Conservation (phyloP, 2,113 vertebrate genomes). For the Emydura subglobosa region DNA sequence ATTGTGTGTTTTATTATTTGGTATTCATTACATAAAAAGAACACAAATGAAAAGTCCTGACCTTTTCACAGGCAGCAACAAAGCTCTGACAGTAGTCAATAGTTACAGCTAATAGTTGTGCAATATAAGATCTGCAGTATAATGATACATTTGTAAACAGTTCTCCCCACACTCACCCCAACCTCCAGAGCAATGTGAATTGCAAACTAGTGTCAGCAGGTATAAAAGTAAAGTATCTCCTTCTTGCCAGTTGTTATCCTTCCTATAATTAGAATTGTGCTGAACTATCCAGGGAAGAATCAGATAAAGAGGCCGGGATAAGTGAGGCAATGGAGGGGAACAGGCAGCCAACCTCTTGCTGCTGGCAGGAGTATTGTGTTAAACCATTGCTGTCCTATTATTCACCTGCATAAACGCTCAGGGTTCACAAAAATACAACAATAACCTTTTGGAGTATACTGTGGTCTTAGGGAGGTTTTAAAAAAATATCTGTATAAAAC, state of each 20-base stretch:
- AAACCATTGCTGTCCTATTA: not conserved
- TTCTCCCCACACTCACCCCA: not conserved
- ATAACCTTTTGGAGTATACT: not conserved
- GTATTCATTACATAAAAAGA: slow-evolving; percentile 64
- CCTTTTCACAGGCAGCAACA: slow-evolving; percentile 58
- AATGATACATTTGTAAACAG: slow-evolving; percentile 68
- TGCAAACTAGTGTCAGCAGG: slow-evolving; percentile 28
- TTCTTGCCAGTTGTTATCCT: slow-evolving; percentile 27
- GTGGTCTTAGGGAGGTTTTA: not conserved
- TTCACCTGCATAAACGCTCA: not conserved
- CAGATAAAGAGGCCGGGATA: not conserved
- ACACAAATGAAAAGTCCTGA: slow-evolving; percentile 66
- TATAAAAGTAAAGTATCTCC: slow-evolving; percentile 50
- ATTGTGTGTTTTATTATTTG: slow-evolving; percentile 64
- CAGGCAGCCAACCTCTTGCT: not conserved
- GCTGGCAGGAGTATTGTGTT: not conserved
- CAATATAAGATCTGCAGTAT: slow-evolving; percentile 61
- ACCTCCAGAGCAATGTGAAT: not conserved
- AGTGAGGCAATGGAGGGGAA: not conserved
- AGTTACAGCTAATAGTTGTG: slow-evolving; percentile 66
- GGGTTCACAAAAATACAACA: not conserved
- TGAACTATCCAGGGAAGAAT: not conserved
- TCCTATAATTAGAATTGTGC: slow-evolving; percentile 45
- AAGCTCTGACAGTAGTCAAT: slow-evolving; percentile 60
- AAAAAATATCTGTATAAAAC: not conserved